phyloP scores from a whole-genome alignment of 2,888 invertebrate genomes.

The Congeria kusceri region DNA sequence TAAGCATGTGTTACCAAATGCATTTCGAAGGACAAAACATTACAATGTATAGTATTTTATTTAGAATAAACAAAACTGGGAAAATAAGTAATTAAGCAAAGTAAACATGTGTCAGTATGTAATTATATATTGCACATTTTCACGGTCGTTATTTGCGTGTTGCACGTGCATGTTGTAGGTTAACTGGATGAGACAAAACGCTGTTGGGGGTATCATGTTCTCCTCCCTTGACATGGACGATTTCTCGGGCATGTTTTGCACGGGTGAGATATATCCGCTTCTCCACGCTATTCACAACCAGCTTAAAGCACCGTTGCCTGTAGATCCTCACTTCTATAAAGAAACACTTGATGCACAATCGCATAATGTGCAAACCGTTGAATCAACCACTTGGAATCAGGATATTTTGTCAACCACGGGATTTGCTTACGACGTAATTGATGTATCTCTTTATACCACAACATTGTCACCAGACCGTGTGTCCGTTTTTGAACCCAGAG shows the following conservation, averaged over 20 bases:
- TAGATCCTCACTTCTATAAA: constrained; percentile 13
- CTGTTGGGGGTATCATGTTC: constrained; percentile 53
- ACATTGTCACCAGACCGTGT: not conserved
- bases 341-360: not conserved
- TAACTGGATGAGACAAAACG: constrained; percentile 54
- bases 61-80: no score
- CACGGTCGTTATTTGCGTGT: no score
- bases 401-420: no score
- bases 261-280: constrained; percentile 52
- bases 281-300: constrained; percentile 45
- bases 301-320: constrained; percentile 36
- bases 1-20: no score
- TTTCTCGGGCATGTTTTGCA: constrained; percentile 53
- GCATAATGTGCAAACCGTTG: not conserved
- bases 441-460: not conserved
- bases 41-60: no score
- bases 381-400: not conserved
- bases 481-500: not conserved
- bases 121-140: no score
- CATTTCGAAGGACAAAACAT: no score
- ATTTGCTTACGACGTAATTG: not conserved
- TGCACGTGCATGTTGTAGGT: constrained; percentile 38
- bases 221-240: constrained; percentile 64
- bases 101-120: no score
- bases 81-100: no score